Conservation (phyloP, 2,888 invertebrate genomes). For the Oegoconia quadripuncta region DNA sequence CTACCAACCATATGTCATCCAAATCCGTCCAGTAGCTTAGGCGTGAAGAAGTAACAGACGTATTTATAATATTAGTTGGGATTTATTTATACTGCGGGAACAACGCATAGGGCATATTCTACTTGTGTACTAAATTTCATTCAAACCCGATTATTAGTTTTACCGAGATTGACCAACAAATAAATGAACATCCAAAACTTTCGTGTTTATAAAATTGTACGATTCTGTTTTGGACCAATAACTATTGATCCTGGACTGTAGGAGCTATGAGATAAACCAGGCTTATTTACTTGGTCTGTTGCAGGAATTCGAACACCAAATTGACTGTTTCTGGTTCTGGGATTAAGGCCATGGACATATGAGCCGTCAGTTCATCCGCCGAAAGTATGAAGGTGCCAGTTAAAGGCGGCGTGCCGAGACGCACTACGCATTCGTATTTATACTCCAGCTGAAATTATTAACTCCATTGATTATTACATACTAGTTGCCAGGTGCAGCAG, state of each 20-base stretch:
- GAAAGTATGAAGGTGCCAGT: constrained; percentile 38
- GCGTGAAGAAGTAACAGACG: no score
- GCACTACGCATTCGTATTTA: constrained; percentile 38
- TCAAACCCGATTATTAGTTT: no score
- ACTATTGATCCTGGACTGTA: neutral
- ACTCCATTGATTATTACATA: neutral
- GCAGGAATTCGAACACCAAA: constrained; percentile 39
- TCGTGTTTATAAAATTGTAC: no score
- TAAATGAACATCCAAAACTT: no score
- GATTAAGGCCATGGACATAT: constrained; percentile 34
- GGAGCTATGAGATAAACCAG: neutral
- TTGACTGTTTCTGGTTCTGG: constrained; percentile 36
- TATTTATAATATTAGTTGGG: no score
- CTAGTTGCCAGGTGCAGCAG: neutral
- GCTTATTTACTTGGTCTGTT: constrained; percentile 40
- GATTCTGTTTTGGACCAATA: neutral
- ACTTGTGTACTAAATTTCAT: no score
- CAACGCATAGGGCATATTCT: no score
- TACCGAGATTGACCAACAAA: no score
- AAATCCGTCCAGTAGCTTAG: no score
- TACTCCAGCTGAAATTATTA: constrained; percentile 36
- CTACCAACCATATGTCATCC: no score
- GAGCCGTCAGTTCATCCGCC: constrained; percentile 46
- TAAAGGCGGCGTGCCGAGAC: constrained; percentile 31
- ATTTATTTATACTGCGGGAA: no score